Base-by-base conservation (phyloP, 2,888 invertebrate genomes). In the Polyommatus iphigenia region DNA sequence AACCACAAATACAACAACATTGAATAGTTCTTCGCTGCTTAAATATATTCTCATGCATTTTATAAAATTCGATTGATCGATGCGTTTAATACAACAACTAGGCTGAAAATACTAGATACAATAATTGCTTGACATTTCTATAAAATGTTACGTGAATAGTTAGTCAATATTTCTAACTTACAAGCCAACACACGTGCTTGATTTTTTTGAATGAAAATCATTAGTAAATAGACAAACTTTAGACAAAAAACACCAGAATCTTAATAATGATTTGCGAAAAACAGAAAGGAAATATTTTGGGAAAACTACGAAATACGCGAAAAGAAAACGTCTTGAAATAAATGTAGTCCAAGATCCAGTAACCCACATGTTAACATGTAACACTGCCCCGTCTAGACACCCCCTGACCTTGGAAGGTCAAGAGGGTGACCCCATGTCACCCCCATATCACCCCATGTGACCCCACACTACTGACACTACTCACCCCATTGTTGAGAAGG, bases 381-480 rank as follows among this genome's bases (percentile, higher is more conserved):
- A 20, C 29, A 50, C 50, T 54, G 77, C 77, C 77, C 73, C 57
- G 77, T 77, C 77, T 73, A 77, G 73, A 77, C 77, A 20, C 78
- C 54, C 59, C 78, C 36, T 67, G 78, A 78, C 78, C 71, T 75
- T 67, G 77, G 13, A 80, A 80, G 82, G 80, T 82, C 81, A 79
- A 80, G 78, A 80, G 80, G 82, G 82, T 79, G 81, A 79, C 80
- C 79, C 76, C 77, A 72, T 81, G 81, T 79, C 80, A 78, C 77
- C 59, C 59, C 20, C 59, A 20, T 59, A 18, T n/a, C 10, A 10
- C 59, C 59, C 59, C 59, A 20, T 20, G 29, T 67, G 67, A 67
- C 67, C 67, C 67, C 67, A 67, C 67, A 67, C 67, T 67, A 67
- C 67, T 67, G 62, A 67, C 67, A 67, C 67, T 67, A 67, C 67